phyloP scores from a whole-genome alignment of 1,140 invertebrate species.

The Meloidogyne exigua region DNA sequence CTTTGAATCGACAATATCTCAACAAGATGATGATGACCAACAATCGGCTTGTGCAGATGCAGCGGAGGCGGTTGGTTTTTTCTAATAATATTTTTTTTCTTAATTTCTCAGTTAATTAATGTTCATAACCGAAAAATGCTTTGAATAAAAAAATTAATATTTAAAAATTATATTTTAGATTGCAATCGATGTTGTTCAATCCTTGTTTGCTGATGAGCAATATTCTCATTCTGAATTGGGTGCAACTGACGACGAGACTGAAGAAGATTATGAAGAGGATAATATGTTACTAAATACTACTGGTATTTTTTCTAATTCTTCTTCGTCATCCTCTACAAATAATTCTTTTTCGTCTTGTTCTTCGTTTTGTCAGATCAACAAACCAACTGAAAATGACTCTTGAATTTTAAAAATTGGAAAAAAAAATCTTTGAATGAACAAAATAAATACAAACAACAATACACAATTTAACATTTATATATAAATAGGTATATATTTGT shows the following conservation, averaged over 20 bases:
- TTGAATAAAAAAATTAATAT: too few relatives aligned
- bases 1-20: conserved; percentile 8
- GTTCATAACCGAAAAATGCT: too few relatives aligned
- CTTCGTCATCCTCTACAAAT: neutral
- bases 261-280: neutral
- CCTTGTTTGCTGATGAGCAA: conserved; percentile 27
- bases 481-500: neutral
- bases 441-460: neutral
- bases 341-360: conserved; percentile 4
- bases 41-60: conserved; percentile 7
- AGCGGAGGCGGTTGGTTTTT: conserved; percentile 19
- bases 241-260: conserved; percentile 21
- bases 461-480: neutral
- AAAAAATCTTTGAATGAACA: neutral
- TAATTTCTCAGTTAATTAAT: too few relatives aligned
- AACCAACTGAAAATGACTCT: neutral
- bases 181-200: conserved; percentile 27
- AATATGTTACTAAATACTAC: neutral
- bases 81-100: too few relatives aligned
- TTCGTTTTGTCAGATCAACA: neutral
- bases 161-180: neutral
- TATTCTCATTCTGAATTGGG: conserved; percentile 4
- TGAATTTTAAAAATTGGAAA: too few relatives aligned
- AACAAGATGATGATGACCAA: conserved; percentile 3
- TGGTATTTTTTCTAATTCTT: conserved; percentile 1